Conservation (phyloP, 2,113 vertebrate genomes). For the Romanogobio albipinnatus region DNA sequence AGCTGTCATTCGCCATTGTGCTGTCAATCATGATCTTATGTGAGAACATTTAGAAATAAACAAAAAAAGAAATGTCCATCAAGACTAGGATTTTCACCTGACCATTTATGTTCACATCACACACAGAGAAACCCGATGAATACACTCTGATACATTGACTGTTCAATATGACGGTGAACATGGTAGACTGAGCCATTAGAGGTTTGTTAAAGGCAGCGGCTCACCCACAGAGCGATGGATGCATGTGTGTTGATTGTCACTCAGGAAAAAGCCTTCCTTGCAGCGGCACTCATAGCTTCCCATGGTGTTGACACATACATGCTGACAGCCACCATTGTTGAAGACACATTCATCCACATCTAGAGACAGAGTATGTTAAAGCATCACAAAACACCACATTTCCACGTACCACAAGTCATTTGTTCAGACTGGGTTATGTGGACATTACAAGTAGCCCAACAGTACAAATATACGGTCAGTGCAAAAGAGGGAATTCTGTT, state of each 20-base stretch:
- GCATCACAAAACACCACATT: not conserved
- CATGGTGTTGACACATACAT: slow-evolving; percentile 91
- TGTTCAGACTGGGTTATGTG: not conserved
- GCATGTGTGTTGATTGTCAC: slow-evolving; percentile 98
- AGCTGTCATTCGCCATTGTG: slow-evolving; percentile 71
- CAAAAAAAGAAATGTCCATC: not conserved
- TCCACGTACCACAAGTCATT: not conserved
- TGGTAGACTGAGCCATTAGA: not conserved
- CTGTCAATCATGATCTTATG: slow-evolving; percentile 68
- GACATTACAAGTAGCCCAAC: too few species aligned
- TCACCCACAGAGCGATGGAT: slow-evolving; percentile 96
- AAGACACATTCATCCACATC: slow-evolving; percentile 92
- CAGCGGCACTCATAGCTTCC: slow-evolving; percentile 96
- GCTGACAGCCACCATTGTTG: slow-evolving; percentile 97
- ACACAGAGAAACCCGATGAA: not conserved
- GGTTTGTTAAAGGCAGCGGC: slow-evolving; percentile 48
- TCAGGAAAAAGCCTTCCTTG: slow-evolving; percentile 94
- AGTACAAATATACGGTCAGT: not conserved
- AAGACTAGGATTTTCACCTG: not conserved
- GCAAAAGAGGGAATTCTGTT: not conserved
- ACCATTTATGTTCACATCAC: not conserved
- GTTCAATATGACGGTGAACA: not conserved
- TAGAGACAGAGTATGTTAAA: slow-evolving; percentile 64
- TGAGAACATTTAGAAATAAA: slow-evolving; percentile 68
- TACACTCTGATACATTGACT: too few species aligned